Conservation (phyloP, 1,140 invertebrate genomes). For the Brachionus rubens region DNA sequence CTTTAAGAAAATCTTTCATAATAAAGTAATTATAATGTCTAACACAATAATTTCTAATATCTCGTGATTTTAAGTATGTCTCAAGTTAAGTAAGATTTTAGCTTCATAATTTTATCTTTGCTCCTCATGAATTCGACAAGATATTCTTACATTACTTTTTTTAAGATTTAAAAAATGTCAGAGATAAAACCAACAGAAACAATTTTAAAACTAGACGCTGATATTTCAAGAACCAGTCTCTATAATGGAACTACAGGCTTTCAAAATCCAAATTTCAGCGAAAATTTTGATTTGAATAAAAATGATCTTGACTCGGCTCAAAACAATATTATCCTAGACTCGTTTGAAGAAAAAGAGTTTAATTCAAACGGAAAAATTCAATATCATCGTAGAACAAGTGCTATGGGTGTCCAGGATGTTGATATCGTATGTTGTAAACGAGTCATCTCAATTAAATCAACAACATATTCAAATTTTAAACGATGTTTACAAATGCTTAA, state of each 20-base stretch:
- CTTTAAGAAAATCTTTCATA: too few species aligned
- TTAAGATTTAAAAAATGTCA: too few species aligned
- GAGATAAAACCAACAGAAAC: neutral
- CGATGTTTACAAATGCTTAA: neutral
- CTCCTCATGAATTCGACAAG: too few species aligned
- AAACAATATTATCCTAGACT: neutral
- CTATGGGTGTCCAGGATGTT: neutral
- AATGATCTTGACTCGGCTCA: neutral
- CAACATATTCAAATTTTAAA: conserved; percentile 8
- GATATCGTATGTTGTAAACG: conserved; percentile 13
- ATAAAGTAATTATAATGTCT: too few species aligned
- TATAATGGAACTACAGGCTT: neutral
- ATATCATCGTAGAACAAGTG: neutral
- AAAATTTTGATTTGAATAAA: neutral
- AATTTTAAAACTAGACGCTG: neutral
- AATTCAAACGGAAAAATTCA: neutral
- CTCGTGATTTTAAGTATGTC: too few species aligned
- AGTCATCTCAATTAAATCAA: neutral
- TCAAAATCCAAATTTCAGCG: conserved; percentile 22
- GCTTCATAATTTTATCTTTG: too few species aligned
- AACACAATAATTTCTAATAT: too few species aligned
- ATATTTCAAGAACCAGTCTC: neutral
- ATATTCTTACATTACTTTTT: too few species aligned
- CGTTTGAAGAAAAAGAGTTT: neutral
- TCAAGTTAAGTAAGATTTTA: too few species aligned